phyloP scores from a whole-genome alignment of 92 coral and sea anemone species.

The Palythoa grandis region DNA sequence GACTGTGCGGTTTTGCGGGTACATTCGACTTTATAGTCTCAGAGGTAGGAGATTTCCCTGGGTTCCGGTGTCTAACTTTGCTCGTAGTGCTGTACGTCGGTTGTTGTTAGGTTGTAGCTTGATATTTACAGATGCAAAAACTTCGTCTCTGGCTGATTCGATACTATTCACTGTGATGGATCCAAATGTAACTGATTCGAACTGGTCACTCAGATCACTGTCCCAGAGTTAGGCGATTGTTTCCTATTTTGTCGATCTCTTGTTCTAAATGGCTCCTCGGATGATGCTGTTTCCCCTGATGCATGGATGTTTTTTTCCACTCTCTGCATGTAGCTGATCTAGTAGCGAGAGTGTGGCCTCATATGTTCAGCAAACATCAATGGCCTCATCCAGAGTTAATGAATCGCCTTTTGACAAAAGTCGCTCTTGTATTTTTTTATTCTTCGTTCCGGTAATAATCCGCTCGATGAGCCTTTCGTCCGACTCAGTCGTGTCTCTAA shows the following conservation, averaged over 20 bases:
- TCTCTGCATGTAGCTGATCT: conserved; percentile 39
- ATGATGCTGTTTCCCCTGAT: not conserved
- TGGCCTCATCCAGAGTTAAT: conserved; percentile 56
- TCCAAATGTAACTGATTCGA: too few relatives aligned
- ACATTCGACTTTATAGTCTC: not conserved
- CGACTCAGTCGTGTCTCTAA: conserved; percentile 36
- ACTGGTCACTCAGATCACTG: too few relatives aligned
- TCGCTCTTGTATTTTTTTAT: conserved; percentile 48
- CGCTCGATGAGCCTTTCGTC: conserved; percentile 51
- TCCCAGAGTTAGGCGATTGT: too few relatives aligned
- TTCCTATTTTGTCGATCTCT: too few relatives aligned
- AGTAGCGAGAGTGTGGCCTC: conserved; percentile 56
- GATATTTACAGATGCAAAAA: not conserved
- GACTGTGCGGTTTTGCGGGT: not conserved
- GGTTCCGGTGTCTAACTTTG: not conserved
- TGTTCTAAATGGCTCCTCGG: not conserved
- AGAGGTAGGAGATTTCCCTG: conserved; percentile 15
- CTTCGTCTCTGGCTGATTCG: not conserved
- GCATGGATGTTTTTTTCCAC: conserved; percentile 24
- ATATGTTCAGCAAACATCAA: conserved; percentile 59
- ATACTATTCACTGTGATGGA: not conserved
- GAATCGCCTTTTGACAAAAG: conserved; percentile 48
- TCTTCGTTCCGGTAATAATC: conserved; percentile 41
- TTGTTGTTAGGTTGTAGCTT: conserved; percentile 1
- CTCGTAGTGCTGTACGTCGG: conserved; percentile 8